These are phyloP conservation scores for Anas georgica DNA, from an alignment of 2,797 vertebrate species.

Conservation along the genomic window DNA sequence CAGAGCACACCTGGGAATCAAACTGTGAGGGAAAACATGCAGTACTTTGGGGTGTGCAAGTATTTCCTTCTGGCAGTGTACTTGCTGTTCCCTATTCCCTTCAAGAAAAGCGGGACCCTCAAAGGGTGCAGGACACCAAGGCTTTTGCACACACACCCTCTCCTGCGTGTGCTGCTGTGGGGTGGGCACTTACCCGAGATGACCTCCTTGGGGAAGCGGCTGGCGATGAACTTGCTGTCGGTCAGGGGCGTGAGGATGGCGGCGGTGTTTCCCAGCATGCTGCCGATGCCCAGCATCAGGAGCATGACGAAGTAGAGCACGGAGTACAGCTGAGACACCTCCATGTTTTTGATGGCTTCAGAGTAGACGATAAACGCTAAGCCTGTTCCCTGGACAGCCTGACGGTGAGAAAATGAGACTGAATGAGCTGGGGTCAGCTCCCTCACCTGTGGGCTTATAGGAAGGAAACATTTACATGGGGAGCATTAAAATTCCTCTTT, in stretches of 20 bases:
- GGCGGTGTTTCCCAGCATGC: slow-evolving; percentile 91
- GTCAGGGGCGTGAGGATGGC: slow-evolving; percentile 89
- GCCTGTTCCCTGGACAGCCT: slow-evolving; percentile 93
- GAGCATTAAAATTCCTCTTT: background rate
- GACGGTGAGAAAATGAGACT: rapidly evolving
- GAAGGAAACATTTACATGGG: background rate
- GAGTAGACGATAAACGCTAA: slow-evolving; percentile 94
- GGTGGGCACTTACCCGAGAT: slow-evolving; percentile 82
- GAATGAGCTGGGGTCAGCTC: background rate
- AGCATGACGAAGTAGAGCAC: slow-evolving; percentile 94
- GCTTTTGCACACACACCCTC: rapidly evolving
- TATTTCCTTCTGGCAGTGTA: rapidly evolving
- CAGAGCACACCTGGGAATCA: background rate
- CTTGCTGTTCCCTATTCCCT: background rate
- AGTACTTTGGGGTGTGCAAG: too few species aligned
- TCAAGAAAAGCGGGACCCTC: background rate
- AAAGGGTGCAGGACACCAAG: rapidly evolving
- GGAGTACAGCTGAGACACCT: slow-evolving; percentile 90
- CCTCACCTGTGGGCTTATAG: background rate
- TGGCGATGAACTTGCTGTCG: slow-evolving; percentile 80
- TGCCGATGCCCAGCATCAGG: slow-evolving; percentile 90
- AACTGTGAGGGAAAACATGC: rapidly evolving
- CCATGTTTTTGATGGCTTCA: slow-evolving; percentile 94
- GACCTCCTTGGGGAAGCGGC: slow-evolving; percentile 79
- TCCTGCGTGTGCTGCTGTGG: rapidly evolving